Conservation (phyloP, 1,140 invertebrate species). For the Bombyx mandarina region DNA sequence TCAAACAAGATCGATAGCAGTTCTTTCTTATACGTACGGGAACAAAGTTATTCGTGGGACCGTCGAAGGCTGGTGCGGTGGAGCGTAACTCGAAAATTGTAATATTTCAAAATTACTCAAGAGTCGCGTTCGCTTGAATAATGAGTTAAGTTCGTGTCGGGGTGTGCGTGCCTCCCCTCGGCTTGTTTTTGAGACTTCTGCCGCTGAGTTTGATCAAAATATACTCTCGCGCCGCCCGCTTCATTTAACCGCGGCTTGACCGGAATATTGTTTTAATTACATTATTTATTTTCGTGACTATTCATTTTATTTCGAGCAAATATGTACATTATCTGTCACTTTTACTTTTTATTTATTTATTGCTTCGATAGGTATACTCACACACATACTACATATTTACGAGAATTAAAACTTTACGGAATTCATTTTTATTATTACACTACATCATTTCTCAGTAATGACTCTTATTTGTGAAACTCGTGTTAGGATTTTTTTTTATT, state of each 20-base stretch:
- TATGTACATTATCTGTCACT: no score
- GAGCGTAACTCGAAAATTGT: constrained; percentile 57
- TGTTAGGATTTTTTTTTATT: no score
- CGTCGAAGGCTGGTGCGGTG: constrained; percentile 40
- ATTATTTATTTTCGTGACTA: no score
- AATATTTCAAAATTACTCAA: constrained; percentile 72
- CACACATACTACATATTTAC: no score
- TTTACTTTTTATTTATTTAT: no score
- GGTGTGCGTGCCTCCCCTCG: constrained; percentile 50
- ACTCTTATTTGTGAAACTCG: no score
- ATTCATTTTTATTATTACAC: no score
- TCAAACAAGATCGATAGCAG: not conserved
- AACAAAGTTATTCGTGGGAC: constrained; percentile 22
- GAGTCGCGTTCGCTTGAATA: constrained; percentile 66
- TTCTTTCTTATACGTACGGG: constrained; percentile 2
- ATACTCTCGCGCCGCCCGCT: constrained; percentile 35
- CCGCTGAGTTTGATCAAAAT: constrained; percentile 53
- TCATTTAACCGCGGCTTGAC: constrained; percentile 22
- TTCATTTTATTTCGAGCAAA: no score
- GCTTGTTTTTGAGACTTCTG: constrained; percentile 58
- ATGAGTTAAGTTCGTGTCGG: constrained; percentile 57
- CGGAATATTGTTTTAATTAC: no score
- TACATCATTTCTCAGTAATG: no score
- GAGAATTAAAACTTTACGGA: no score
- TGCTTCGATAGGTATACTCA: no score